Evolutionary conservation across 2,888 invertebrate genomes (phyloP).

Genomic region (Cryptus armator): DNA sequence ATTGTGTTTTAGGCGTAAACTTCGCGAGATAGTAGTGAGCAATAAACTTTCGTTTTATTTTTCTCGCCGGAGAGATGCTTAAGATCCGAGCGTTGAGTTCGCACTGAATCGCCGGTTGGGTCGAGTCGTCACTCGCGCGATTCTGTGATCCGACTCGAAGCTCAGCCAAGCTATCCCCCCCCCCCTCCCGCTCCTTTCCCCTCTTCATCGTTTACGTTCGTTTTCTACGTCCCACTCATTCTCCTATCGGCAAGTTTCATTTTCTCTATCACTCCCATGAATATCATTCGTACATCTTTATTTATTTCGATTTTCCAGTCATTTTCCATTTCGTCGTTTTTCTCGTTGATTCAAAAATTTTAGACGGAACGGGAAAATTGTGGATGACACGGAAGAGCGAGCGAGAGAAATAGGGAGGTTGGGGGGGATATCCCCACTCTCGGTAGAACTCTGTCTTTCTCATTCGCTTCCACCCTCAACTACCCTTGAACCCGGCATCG

Average conservation of each 20-base stretch:
- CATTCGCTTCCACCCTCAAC: constrained; percentile 39
- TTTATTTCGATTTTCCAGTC: constrained; percentile 20
- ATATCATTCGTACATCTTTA: neutral
- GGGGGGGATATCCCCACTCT: neutral
- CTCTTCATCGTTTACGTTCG: constrained; percentile 27
- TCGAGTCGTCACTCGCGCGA: constrained; percentile 53
- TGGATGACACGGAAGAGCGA: neutral
- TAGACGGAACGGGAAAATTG: neutral
- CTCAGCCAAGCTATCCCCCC: constrained; percentile 21
- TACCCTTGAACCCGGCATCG: constrained; percentile 41
- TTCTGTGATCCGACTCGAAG: constrained; percentile 52
- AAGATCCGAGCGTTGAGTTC: constrained; percentile 51
- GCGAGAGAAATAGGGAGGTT: neutral
- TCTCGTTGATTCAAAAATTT: constrained; percentile 2
- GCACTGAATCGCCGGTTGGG: constrained; percentile 66
- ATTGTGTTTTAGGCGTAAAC: too few relatives aligned
- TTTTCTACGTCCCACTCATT: constrained; percentile 6
- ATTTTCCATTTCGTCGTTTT: constrained; percentile 26
- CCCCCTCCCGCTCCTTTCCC: constrained; percentile 41
- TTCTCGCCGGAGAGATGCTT: constrained; percentile 10
- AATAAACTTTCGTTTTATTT: too few relatives aligned
- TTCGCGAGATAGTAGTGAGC: too few relatives aligned
- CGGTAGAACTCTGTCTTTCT: constrained; percentile 6
- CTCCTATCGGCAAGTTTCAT: neutral
- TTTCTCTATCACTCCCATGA: neutral